A percentile compares a stretch with the other conserved stretches of the same genome.
phyloP scores from a whole-genome alignment of 2,797 vertebrate species.

The Anabacerthia variegaticeps region DNA sequence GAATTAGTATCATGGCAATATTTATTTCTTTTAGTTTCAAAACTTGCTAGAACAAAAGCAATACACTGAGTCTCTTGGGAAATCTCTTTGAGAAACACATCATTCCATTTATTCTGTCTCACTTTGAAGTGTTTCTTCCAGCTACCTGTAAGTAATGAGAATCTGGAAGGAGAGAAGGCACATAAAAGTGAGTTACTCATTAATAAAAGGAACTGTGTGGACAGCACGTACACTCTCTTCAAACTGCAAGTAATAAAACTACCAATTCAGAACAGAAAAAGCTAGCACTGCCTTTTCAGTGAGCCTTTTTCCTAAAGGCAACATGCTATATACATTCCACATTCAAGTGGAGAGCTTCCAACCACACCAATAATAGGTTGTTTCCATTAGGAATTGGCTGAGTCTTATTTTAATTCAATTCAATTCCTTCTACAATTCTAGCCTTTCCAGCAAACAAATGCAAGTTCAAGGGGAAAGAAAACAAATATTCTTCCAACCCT shows the following conservation, averaged over 20 bases:
- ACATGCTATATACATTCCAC: not conserved
- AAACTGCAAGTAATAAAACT: not conserved
- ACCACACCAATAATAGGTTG: not conserved
- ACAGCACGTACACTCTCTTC: not conserved
- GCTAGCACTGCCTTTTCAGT: not conserved
- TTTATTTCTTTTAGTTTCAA: not conserved
- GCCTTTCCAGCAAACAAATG: slow-evolving; percentile 15
- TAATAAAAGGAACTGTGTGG: not conserved
- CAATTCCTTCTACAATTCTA: not conserved
- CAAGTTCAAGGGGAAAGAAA: not conserved
- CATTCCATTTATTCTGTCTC: not conserved
- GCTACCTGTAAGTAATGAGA: not conserved
- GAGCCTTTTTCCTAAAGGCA: not conserved
- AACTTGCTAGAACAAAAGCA: not conserved
- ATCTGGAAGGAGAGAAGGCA: not conserved
- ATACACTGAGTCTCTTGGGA: not conserved
- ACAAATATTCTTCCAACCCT: slow-evolving; percentile 1
- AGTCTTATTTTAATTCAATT: slow-evolving; percentile 6
- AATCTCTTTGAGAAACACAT: not conserved
- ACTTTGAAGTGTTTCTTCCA: not conserved
- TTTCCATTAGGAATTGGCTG: not conserved
- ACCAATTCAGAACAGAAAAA: not conserved
- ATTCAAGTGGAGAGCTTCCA: not conserved
- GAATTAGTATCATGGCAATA: not conserved
- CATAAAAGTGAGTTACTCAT: not conserved